Percentiles rank a stretch among this genome's conserved stretches.
Conservation (phyloP, 2,113 vertebrate genomes). For the Sinocyclocheilus rhinocerous region DNA sequence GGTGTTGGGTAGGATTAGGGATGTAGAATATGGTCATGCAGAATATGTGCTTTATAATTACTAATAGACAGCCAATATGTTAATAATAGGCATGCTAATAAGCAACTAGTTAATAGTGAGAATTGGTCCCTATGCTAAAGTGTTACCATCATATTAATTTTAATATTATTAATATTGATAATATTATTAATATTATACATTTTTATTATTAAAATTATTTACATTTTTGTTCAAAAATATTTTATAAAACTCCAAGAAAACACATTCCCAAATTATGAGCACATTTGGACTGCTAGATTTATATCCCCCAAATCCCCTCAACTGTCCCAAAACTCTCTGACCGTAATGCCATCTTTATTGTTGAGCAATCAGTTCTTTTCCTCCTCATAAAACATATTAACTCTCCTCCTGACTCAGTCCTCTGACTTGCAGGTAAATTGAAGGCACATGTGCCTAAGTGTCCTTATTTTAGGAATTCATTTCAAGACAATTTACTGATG, state of each 20-base stretch:
- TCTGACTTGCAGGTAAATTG: background rate
- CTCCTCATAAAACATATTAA: background rate
- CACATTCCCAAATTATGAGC: background rate
- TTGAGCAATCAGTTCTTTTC: background rate
- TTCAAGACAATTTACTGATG: constrained; percentile 11
- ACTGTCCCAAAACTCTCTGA: background rate
- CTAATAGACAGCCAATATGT: too few species aligned
- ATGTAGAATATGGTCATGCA: too few species aligned
- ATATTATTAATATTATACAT: too few species aligned
- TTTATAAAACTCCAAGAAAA: background rate
- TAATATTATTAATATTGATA: too few species aligned
- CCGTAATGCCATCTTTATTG: background rate
- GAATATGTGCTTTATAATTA: too few species aligned
- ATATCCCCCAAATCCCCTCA: background rate
- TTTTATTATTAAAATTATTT: background rate
- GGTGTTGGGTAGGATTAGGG: too few species aligned
- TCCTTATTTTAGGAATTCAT: background rate
- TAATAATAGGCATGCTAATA: too few species aligned
- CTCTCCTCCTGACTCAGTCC: background rate
- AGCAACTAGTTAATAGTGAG: too few species aligned
- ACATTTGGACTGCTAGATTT: background rate
- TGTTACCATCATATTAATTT: too few species aligned
- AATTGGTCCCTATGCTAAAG: too few species aligned
- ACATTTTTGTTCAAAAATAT: background rate
- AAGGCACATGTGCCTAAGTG: constrained; percentile 9